Base-by-base conservation (phyloP, 2,888 invertebrate genomes). In the Lissonota sp. region DNA sequence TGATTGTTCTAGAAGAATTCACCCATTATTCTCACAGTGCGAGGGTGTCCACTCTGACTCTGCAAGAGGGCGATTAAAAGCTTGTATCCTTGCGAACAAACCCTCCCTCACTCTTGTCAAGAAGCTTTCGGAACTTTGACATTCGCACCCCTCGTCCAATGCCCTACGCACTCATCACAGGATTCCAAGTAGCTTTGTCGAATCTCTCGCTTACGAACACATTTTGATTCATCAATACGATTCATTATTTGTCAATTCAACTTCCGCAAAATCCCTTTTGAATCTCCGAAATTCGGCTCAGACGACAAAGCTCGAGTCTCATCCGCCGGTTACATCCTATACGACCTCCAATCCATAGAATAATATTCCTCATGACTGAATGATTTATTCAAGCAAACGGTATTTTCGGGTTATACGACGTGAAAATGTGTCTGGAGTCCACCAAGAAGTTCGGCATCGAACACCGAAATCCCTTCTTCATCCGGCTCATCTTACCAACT, bases 381-480 rank as follows among this genome's bases (percentile, higher is more conserved):
- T 79, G 71, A 82, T 82, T 72, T 79, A 79, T 80, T 80, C 76
- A 37, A 46, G 7, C 67, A 63, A 72, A 72, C 63, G 26, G 57
- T 62, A 69, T 69, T 72, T 60, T 26, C 16, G 44, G 40, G 49
- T 16, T 80, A 71, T 60, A 63, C 64, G 49, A 51, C n/a, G 5
- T 6, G 14, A 46, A 44, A 49, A 10, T 42, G 44, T 57, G 63
- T 79, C 5, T n/a, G 49, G n/a, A 1, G 37, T 12, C 55, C 79
- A 49, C 70, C 37, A 26, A 12, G 6, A 79, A 75, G 63, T 72
- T 71, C 53, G 14, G 44, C 51, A 69, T 58, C 77, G 60, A 71
- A 70, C 44, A 78, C 42, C 71, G 70, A 89, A 87, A 87, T 85
- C 86, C 84, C 83, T 84, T 79, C 76, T 71, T 86, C 85, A 78